phyloP scores from a whole-genome alignment of 2,113 vertebrate genomes.

The Pogonocichla stellata region DNA sequence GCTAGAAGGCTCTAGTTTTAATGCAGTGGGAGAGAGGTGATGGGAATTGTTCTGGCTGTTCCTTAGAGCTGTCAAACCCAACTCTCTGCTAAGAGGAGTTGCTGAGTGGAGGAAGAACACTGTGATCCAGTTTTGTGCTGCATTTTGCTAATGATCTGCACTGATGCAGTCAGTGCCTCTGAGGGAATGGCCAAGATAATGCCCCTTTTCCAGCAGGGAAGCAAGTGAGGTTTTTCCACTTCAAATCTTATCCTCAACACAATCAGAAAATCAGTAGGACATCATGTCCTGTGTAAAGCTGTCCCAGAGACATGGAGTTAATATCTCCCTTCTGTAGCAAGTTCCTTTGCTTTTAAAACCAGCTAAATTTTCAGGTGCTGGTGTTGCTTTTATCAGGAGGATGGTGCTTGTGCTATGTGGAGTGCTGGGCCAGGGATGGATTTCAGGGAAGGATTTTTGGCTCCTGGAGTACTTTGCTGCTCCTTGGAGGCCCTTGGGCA shows the following conservation, averaged over 20 bases:
- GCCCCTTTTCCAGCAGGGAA: neutral
- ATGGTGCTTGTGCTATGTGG: neutral
- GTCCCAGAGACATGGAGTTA: neutral
- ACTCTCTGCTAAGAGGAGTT: neutral
- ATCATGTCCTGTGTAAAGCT: rapidly evolving
- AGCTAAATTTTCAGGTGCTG: neutral
- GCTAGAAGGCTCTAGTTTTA: neutral
- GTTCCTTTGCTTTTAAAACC: neutral
- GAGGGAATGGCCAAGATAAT: neutral
- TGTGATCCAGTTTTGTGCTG: neutral
- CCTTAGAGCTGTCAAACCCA: neutral
- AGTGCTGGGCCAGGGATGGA: neutral
- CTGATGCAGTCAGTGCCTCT: neutral
- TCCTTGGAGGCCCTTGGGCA: neutral
- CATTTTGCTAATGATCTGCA: neutral
- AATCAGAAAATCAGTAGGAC: neutral
- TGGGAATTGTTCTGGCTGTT: neutral
- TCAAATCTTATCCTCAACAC: neutral
- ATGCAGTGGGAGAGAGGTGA: neutral
- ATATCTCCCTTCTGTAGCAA: neutral
- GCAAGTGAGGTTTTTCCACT: neutral
- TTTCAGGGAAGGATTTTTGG: neutral
- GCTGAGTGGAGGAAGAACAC: neutral
- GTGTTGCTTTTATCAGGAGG: neutral
- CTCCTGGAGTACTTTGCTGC: neutral